Evolutionary conservation across 2,113 vertebrate species (phyloP).

Genomic region (Machaerirhynchus nigripectus): DNA sequence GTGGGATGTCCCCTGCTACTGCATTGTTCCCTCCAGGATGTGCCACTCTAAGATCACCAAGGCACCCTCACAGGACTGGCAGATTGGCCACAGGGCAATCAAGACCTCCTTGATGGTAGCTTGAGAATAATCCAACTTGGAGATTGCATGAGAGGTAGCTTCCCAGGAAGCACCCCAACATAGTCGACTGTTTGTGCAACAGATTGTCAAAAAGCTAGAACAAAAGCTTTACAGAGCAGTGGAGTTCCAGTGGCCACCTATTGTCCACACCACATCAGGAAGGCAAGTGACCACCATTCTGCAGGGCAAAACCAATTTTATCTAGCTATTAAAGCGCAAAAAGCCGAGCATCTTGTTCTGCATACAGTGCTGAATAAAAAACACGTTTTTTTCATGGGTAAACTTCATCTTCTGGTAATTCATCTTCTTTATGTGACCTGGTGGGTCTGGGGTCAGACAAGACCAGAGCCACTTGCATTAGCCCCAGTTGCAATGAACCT

Average conservation of each 20-base stretch:
- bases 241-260: neutral
- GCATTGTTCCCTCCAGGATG: neutral
- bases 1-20: neutral
- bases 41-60: neutral
- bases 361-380: neutral
- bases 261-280: neutral
- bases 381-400: neutral
- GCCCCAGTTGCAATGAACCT: neutral
- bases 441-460: neutral
- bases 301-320: neutral
- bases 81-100: neutral
- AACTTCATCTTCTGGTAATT: neutral
- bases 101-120: neutral
- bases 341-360: neutral
- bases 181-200: neutral
- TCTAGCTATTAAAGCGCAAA: neutral
- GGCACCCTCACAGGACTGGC: neutral
- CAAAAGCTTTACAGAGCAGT: neutral
- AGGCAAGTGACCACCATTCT: neutral
- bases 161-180: neutral
- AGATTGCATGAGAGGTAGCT: neutral
- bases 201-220: neutral
- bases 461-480: neutral
- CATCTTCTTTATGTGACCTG: neutral
- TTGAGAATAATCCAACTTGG: neutral